Evolutionary conservation across 2,888 invertebrate genomes (phyloP), one percentile per base, ranked within the genome.

Genomic region (Caenorhabditis sp.): DNA sequence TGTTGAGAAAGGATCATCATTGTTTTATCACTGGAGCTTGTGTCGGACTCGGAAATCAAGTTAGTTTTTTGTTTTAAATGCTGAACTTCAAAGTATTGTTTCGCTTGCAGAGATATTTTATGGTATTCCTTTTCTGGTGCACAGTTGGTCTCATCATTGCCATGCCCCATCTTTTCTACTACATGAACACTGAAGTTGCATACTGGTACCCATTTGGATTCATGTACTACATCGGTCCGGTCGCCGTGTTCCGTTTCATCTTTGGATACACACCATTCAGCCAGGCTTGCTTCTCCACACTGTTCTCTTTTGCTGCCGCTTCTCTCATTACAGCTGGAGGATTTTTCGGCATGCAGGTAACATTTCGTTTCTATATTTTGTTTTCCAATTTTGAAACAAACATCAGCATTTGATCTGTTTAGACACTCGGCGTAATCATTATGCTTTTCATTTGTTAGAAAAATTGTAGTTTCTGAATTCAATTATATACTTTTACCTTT

Each of bases 1-100:
- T 93, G 11, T 82, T 93, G 15, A 92, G 92, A 15, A 91, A 92
- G 58, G 93, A 93, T 83, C 93, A 93, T 76, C 93, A 93, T 77
- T 93, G 93, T 82, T 92, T 92, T 64, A 90, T 93, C 76, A 88
- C 89, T 8, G 90, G 90, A 13, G 92, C 91, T 32, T 93, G 93
- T 82, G 91, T 93, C 0, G 93, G 93, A 0, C 90, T 92, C 60
- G 92, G 92, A 68, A 93, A 93, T 86, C 93, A 90, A 80, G 89
- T 89, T 6, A 13, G 22, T 4, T 2, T 40, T 13, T 9, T 9
- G 9, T 32, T 32, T 6, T 9, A 32, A 22, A 3, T n/a, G 9
- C n/a, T 15, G 18, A 28, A 18, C 0, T 15, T 60, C 24, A n/a
- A 44, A 11, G 1, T 35, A 18, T 20, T 24, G 1, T 1, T 20